A percentile compares a stretch with the other conserved stretches of the same genome.
These are phyloP conservation scores for Notothenia coriiceps DNA, from an alignment of 2,113 vertebrate species.

Conservation along the genomic window DNA sequence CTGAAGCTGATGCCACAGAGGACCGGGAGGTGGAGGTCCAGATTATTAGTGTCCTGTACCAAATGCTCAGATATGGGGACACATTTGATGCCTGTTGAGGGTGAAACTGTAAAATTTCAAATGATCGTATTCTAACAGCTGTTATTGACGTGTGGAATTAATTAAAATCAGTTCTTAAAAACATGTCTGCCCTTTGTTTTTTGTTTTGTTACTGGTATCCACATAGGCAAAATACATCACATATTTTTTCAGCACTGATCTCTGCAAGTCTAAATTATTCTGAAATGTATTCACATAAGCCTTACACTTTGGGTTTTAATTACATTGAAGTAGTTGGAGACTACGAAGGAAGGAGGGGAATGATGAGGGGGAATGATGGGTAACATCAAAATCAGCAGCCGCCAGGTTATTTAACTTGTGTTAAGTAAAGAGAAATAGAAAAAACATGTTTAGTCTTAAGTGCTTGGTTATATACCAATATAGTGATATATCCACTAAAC, in stretches of 20 bases:
- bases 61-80: constrained; percentile 69
- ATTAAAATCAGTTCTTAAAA: constrained; percentile 86
- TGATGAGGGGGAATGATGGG: too few species aligned
- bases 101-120: constrained; percentile 81
- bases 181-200: constrained; percentile 57
- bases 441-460: not conserved
- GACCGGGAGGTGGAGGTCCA: constrained; percentile 55
- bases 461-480: too few species aligned
- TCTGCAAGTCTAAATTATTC: not conserved
- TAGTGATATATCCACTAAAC: too few species aligned
- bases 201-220: constrained; percentile 44
- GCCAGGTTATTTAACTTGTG: too few species aligned
- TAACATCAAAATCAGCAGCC: too few species aligned
- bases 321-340: not conserved
- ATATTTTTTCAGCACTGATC: not conserved
- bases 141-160: constrained; percentile 87
- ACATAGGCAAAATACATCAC: not conserved
- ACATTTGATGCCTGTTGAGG: constrained; percentile 79
- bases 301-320: not conserved
- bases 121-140: constrained; percentile 83
- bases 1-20: constrained; percentile 61
- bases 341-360: too few species aligned
- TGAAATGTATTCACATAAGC: too few species aligned
- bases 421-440: not conserved
- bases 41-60: constrained; percentile 70